Conservation (phyloP, 92 coral and sea anemone species). For the Palythoa heliodiscus region DNA sequence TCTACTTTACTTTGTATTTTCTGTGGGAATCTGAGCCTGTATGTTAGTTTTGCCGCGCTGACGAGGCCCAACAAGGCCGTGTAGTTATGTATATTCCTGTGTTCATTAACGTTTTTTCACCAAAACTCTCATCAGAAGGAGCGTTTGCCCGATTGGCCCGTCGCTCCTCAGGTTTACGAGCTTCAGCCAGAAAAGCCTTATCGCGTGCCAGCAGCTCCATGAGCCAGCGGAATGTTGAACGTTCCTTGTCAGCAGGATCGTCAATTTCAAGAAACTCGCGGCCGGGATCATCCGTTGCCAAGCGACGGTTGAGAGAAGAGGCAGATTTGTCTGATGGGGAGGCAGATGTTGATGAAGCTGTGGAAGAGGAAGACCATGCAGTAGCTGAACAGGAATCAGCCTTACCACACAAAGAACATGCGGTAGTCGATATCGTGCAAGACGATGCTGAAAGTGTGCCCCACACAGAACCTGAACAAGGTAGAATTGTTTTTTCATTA, state of each 20-base stretch:
- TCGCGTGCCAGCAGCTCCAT: conserved; percentile 82
- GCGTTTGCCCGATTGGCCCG: conserved; percentile 82
- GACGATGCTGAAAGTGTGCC: neutral
- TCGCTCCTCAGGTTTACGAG: conserved; percentile 72
- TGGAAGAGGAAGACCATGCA: conserved; percentile 9
- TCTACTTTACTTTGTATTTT: too few species aligned
- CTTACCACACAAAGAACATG: conserved; percentile 3
- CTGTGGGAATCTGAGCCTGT: too few species aligned
- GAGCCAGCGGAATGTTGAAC: conserved; percentile 83
- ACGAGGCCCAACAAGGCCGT: too few species aligned
- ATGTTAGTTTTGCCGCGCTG: too few species aligned
- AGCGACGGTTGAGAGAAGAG: conserved; percentile 45
- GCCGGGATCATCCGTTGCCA: conserved; percentile 62
- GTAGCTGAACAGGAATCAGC: conserved; percentile 27
- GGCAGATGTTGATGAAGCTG: conserved; percentile 31
- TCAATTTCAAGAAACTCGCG: conserved; percentile 60
- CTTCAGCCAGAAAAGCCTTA: conserved; percentile 71
- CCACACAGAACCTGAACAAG: neutral
- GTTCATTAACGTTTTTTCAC: neutral
- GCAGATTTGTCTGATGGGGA: conserved; percentile 42
- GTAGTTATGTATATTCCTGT: too few species aligned
- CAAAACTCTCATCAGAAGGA: conserved; percentile 44
- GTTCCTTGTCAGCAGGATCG: conserved; percentile 82
- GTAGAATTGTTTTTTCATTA: neutral
- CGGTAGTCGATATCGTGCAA: neutral